Evolutionary conservation across 2,113 vertebrate genomes (phyloP).

Genomic region (Grantiella picta): DNA sequence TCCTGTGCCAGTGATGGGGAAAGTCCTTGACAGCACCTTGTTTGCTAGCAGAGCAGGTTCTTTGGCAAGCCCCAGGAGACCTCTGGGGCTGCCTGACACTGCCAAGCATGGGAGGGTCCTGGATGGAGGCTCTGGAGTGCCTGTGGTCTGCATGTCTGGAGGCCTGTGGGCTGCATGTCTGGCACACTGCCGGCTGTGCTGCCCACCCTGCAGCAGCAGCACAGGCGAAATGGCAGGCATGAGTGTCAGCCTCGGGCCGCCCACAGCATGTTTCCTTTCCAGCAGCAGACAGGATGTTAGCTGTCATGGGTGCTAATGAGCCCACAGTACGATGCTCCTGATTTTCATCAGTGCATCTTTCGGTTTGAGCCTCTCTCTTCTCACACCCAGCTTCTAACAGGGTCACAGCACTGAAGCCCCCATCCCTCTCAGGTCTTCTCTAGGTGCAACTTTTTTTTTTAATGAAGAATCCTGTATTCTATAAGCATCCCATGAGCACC

Average conservation of each 20-base stretch:
- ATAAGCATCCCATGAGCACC: not conserved
- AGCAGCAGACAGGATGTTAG: slow-evolving; percentile 48
- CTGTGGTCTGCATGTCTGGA: rapidly evolving
- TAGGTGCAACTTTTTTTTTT: not conserved
- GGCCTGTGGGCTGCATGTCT: rapidly evolving
- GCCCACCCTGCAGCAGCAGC: not conserved
- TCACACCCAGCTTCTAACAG: not conserved
- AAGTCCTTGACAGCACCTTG: rapidly evolving
- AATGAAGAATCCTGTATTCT: not conserved
- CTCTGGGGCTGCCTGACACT: not conserved
- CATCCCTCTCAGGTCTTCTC: not conserved
- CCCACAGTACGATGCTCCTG: rapidly evolving
- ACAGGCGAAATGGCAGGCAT: not conserved
- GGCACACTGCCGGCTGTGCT: rapidly evolving
- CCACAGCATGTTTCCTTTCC: slow-evolving; percentile 37
- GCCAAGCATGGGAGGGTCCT: not conserved
- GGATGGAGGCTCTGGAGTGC: not conserved
- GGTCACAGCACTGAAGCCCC: not conserved
- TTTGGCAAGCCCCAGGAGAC: not conserved
- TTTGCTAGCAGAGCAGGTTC: not conserved
- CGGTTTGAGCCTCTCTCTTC: not conserved
- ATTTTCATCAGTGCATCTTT: not conserved
- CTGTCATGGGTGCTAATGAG: slow-evolving; percentile 2
- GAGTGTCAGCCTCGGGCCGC: not conserved
- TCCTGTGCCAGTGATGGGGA: not conserved